Evolutionary conservation across 2,113 vertebrate genomes (phyloP), one percentile per base, ranked within the genome.

Genomic region (Aldabrachelys gigantea): DNA sequence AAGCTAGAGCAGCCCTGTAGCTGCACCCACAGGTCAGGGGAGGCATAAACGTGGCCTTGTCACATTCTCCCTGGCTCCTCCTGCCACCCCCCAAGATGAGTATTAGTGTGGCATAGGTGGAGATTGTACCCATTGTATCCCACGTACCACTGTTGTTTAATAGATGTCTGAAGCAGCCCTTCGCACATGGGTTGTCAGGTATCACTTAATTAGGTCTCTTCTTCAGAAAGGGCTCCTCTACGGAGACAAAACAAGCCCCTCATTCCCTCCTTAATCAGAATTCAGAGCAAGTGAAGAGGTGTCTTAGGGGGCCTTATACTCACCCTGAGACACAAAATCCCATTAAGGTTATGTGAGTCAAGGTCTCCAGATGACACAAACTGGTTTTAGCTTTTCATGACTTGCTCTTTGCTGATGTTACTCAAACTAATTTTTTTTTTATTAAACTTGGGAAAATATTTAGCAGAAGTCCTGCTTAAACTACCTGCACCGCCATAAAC

Each of bases 261-360:
- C 83, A 47, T 0, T 44, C 22, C 12, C 22, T 41, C 22, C 19
- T 75, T 75, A 41, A 8, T 75, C 38, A 41, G 38, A 21, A 10
- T 41, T 75, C 38, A 41, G 38, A 22, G 10, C 38, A 75, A 24
- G n/a, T 44, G 38, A 0, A n/a, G 27, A 44, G 53, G 56, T 27
- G 14, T 65, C 29, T 17, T n/a, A 35, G 13, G 31, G 59, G 31
- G 31, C 14, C 5, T 35, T 35, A 65, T 35, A 35, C 31, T 12
- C 57, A 35, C 38, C 44, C 49, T 11, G 29, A 35, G 38, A 41
- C 50, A 54, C 47, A 31, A 29, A 17, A 49, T 81, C 49, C 13
- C 53, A 69, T 6, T 24, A 22, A 3, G 0, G 0, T 2, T 6
- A 7, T 25, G 52, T 0, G 0, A 44, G 14, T 24, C 5, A 2